These are phyloP conservation scores for Brevimyrus niger DNA, from an alignment of 2,113 vertebrate species.

Conservation along the genomic window DNA sequence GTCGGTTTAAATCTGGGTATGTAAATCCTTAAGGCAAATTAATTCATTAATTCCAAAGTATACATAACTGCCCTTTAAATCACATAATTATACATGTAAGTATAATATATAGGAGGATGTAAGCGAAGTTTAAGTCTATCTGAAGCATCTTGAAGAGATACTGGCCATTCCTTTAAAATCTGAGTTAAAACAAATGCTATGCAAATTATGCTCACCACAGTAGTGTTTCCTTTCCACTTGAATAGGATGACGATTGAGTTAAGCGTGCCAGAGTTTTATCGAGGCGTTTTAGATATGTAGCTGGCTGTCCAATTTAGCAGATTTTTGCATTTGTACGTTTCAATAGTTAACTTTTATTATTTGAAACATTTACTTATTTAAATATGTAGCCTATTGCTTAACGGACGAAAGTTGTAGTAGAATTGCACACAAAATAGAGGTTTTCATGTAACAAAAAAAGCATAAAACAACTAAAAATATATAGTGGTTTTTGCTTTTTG, in stretches of 20 bases:
- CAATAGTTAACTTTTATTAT: neutral
- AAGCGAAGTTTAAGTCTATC: slow-evolving; percentile 6
- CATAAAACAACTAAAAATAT: neutral
- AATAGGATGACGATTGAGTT: neutral
- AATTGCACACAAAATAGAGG: neutral
- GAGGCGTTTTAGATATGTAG: neutral
- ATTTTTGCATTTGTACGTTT: neutral
- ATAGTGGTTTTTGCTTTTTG: neutral
- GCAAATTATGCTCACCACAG: slow-evolving; percentile 31
- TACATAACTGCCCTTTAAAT: neutral
- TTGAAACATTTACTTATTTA: neutral
- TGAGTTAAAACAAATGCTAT: slow-evolving; percentile 33
- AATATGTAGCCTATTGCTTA: neutral
- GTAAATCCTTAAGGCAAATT: neutral
- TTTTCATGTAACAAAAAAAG: neutral
- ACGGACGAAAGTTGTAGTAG: neutral
- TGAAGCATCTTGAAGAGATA: slow-evolving; percentile 23
- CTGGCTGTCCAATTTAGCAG: neutral
- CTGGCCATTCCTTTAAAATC: slow-evolving; percentile 26
- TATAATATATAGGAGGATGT: neutral
- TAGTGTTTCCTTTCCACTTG: neutral
- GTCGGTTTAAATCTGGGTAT: neutral
- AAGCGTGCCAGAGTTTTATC: neutral
- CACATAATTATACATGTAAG: neutral
- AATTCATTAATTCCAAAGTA: neutral